A percentile compares a stretch with the other conserved stretches of the same genome.
phyloP scores from a whole-genome alignment of 1,140 invertebrate genomes.

The Aphelinus certus region DNA sequence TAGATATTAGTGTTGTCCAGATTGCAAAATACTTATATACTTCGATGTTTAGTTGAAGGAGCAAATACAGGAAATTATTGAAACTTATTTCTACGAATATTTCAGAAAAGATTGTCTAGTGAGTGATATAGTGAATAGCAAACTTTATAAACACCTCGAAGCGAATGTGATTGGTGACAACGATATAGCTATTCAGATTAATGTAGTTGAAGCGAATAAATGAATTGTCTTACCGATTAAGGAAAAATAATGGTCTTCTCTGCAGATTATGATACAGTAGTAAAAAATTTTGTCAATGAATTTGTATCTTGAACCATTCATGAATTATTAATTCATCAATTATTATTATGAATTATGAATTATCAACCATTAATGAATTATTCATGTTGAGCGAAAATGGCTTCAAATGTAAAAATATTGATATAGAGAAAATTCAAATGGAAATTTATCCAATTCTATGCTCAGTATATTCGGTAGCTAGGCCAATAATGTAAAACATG shows the following conservation, averaged over 20 bases:
- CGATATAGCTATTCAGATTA: not conserved
- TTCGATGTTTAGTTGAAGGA: too few species aligned
- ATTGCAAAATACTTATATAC: too few species aligned
- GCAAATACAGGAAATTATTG: too few species aligned
- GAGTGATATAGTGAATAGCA: not conserved
- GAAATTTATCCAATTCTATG: slow-evolving; percentile 4
- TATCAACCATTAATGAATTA: slow-evolving; percentile 6
- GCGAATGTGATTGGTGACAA: not conserved
- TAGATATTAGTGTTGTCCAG: too few species aligned
- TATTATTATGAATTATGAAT: too few species aligned
- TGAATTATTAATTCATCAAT: slow-evolving; percentile 2
- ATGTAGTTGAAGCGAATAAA: slow-evolving; percentile 1
- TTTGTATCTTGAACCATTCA: not conserved
- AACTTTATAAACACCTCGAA: not conserved
- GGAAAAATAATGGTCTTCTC: slow-evolving; percentile 41
- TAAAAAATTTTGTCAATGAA: not conserved
- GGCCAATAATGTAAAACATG: not conserved
- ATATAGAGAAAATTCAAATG: not conserved
- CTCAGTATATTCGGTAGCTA: not conserved
- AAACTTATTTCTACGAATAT: too few species aligned
- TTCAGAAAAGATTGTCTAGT: too few species aligned
- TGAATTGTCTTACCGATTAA: slow-evolving; percentile 37
- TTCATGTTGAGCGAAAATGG: not conserved
- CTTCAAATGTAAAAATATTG: not conserved
- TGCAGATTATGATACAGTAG: slow-evolving; percentile 30